These are phyloP conservation scores for Amaurobius ferox DNA, from an alignment of 2,888 invertebrate genomes.

Conservation along the genomic window DNA sequence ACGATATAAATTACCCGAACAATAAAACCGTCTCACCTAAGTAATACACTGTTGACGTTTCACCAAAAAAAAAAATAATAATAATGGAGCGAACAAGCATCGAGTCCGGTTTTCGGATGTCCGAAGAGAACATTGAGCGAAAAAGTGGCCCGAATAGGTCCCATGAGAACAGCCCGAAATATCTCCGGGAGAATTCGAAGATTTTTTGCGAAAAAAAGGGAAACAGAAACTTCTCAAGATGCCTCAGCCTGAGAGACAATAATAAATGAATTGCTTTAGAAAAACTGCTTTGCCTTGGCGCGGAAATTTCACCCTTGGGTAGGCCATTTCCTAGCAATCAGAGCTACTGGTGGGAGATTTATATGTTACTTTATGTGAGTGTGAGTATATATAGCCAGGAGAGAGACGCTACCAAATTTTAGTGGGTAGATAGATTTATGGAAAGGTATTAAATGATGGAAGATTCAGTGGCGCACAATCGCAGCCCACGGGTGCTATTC, in stretches of 20 bases:
- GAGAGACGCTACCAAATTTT: not conserved
- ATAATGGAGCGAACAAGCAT: too few species aligned
- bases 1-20: too few species aligned
- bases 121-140: too few species aligned
- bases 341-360: not conserved
- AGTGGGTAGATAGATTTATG: slow-evolving; percentile 48
- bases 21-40: too few species aligned
- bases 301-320: slow-evolving; percentile 27
- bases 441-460: slow-evolving; percentile 32
- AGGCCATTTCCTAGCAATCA: slow-evolving; percentile 4
- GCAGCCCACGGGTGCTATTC: slow-evolving; percentile 14
- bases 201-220: not conserved
- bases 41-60: too few species aligned
- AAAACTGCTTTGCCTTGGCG: not conserved
- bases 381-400: not conserved
- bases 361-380: not conserved
- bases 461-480: not conserved
- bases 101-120: too few species aligned
- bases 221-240: not conserved
- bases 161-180: not conserved
- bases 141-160: slow-evolving; percentile 3
- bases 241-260: slow-evolving; percentile 17
- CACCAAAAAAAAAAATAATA: too few species aligned
- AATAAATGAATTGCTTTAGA: slow-evolving; percentile 26
- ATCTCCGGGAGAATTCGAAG: not conserved